Evolutionary conservation across 2,113 vertebrate species (phyloP).

Genomic region (Engystomops pustulosus): DNA sequence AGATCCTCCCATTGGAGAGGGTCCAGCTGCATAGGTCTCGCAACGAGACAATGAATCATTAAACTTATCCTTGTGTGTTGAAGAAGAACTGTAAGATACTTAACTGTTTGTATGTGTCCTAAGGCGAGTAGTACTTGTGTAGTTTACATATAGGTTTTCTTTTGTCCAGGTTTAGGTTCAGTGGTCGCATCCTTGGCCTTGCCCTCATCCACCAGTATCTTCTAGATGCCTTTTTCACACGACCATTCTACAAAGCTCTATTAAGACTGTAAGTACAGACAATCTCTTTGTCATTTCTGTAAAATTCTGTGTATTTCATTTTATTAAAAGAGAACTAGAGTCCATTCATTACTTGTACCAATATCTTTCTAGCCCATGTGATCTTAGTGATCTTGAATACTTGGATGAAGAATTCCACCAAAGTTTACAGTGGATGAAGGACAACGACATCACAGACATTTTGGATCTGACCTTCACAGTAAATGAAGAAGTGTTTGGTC

Average conservation of each 20-base stretch:
- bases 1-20: too few species aligned
- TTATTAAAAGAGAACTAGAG: background rate
- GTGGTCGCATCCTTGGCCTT: constrained; percentile 94
- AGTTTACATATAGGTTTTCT: background rate
- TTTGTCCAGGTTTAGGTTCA: constrained; percentile 91
- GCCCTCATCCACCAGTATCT: constrained; percentile 98
- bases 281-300: too few species aligned
- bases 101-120: too few species aligned
- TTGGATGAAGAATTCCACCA: constrained; percentile 98
- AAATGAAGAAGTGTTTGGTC: constrained; percentile 98
- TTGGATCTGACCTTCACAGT: constrained; percentile 97
- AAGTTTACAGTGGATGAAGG: constrained; percentile 99
- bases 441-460: constrained; percentile 97
- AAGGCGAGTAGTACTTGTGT: too few species aligned
- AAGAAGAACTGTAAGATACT: too few species aligned
- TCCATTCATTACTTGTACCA: background rate
- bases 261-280: constrained; percentile 71
- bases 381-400: constrained; percentile 96
- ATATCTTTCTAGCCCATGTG: constrained; percentile 79
- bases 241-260: constrained; percentile 96
- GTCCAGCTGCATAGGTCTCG: too few species aligned
- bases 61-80: too few species aligned
- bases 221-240: constrained; percentile 96
- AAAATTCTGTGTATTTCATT: background rate
- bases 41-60: too few species aligned